Evolutionary conservation across 2,797 vertebrate genomes (phyloP).

Genomic region (Peromyscus eremicus): DNA sequence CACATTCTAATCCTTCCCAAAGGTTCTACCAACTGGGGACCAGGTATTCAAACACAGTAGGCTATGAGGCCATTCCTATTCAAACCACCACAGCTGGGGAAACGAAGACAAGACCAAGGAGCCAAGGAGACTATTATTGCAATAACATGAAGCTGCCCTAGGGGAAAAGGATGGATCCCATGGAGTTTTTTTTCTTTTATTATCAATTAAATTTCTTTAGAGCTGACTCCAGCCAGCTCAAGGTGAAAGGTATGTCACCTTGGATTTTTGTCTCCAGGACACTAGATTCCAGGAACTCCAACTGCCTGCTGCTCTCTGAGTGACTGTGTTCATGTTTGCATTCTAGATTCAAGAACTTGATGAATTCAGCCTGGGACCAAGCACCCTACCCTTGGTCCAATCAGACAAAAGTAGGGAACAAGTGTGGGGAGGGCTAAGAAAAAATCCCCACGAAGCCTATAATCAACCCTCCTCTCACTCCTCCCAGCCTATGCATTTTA

Average conservation of each 20-base stretch:
- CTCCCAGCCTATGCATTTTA: background rate
- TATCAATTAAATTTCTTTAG: background rate
- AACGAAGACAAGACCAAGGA: background rate
- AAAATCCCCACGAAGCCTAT: background rate
- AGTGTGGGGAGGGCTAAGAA: background rate
- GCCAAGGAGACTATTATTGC: background rate
- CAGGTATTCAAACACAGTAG: background rate
- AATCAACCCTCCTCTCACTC: background rate
- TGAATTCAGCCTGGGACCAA: background rate
- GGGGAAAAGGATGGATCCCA: background rate
- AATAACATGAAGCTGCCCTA: background rate
- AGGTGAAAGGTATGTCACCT: background rate
- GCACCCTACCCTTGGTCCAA: background rate
- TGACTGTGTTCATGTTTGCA: background rate
- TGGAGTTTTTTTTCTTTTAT: background rate
- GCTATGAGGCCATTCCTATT: background rate
- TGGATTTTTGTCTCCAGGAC: background rate
- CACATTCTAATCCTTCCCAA: background rate
- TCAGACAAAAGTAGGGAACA: background rate
- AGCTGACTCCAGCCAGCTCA: constrained; percentile 25
- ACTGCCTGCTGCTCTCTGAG: background rate
- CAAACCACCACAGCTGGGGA: background rate
- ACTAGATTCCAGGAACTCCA: background rate
- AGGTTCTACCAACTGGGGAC: background rate
- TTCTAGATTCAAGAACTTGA: background rate